phyloP scores from a whole-genome alignment of 2,797 vertebrate species.

The Sardinella longiceps region DNA sequence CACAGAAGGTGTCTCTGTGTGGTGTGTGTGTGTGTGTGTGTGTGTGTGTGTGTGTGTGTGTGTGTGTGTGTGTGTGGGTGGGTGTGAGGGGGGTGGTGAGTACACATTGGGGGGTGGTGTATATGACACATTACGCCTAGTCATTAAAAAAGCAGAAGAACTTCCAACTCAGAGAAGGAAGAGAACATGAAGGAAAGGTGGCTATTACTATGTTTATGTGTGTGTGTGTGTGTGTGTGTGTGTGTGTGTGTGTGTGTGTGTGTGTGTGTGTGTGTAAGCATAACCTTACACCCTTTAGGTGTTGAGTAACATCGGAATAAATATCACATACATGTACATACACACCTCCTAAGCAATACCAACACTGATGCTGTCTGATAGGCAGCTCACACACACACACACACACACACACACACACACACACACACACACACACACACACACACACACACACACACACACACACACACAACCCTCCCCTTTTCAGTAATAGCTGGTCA shows the following conservation, averaged over 20 bases:
- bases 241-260: neutral
- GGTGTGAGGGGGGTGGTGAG: too few relatives aligned
- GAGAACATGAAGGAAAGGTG: neutral
- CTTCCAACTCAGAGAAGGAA: neutral
- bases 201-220: neutral
- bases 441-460: conserved; percentile 14
- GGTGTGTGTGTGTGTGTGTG: too few relatives aligned
- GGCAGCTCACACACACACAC: neutral
- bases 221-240: neutral
- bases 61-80: too few relatives aligned
- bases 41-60: too few relatives aligned
- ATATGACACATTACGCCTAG: too few relatives aligned
- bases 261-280: neutral
- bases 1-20: too few relatives aligned
- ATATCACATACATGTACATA: neutral
- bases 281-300: neutral
- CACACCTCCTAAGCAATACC: conserved; percentile 4
- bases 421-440: conserved; percentile 15
- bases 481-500: neutral
- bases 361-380: conserved; percentile 26
- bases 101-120: too few relatives aligned
- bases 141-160: too few relatives aligned
- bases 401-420: conserved; percentile 14
- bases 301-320: conserved; percentile 47
- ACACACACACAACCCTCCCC: neutral